Evolutionary conservation across 2,888 invertebrate species (phyloP).

Genomic region (Flexamia atlantica): DNA sequence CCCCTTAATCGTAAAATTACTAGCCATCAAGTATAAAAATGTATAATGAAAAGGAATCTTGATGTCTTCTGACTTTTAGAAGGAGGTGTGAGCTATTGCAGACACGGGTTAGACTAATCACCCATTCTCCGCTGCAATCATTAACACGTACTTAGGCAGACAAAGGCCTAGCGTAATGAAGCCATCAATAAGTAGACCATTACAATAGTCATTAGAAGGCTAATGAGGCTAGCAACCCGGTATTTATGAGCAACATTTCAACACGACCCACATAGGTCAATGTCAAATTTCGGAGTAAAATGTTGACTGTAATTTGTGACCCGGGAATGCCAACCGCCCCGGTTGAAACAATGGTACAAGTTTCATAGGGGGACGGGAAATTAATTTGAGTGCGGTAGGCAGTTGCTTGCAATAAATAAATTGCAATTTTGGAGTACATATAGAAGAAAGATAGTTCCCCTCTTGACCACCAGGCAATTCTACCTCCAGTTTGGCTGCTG

Average conservation of each 20-base stretch:
- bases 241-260: conserved; percentile 18
- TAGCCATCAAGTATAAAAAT: too few species aligned
- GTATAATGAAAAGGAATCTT: too few species aligned
- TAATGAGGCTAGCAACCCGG: conserved; percentile 25
- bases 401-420: too few species aligned
- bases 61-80: conserved; percentile 1
- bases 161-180: conserved; percentile 45
- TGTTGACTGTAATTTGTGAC: conserved; percentile 16
- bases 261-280: conserved; percentile 38
- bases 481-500: too few species aligned
- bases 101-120: conserved; percentile 3
- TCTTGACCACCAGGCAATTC: too few species aligned
- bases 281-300: conserved; percentile 42
- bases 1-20: too few species aligned
- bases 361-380: too few species aligned
- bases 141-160: conserved; percentile 56
- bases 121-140: conserved; percentile 43
- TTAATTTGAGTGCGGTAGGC: too few species aligned
- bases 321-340: too few species aligned
- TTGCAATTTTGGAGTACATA: too few species aligned
- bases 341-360: not conserved
- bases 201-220: conserved; percentile 29
- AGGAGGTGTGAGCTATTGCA: not conserved
- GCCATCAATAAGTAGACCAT: conserved; percentile 55
- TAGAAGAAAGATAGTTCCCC: too few species aligned